Percentiles rank a stretch among this genome's conserved stretches.
phyloP scores from a whole-genome alignment of 2,113 vertebrate species.

The Heterotilapia buettikoferi region DNA sequence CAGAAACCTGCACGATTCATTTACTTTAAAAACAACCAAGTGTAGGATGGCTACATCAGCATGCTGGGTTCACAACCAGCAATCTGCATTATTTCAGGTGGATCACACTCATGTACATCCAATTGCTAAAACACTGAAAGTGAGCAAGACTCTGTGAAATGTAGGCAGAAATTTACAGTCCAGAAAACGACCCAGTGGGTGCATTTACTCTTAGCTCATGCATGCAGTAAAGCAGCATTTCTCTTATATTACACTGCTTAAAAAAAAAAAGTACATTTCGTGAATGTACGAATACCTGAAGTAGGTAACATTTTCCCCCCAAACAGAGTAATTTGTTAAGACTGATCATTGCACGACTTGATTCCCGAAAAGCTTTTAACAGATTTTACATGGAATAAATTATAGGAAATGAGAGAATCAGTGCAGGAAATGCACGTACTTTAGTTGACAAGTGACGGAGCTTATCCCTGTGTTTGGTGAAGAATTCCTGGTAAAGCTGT shows the following conservation, averaged over 20 bases:
- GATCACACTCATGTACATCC: background rate
- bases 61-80: background rate
- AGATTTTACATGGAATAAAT: background rate
- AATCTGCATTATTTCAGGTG: slow-evolving; percentile 10
- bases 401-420: background rate
- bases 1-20: slow-evolving; percentile 34
- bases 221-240: background rate
- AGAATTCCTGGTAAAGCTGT: slow-evolving; percentile 23
- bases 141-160: slow-evolving; percentile 6
- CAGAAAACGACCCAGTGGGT: background rate
- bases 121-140: background rate
- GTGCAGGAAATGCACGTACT: slow-evolving; percentile 2
- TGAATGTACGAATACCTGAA: background rate
- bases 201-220: background rate
- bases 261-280: background rate
- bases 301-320: background rate
- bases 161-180: background rate
- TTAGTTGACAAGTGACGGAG: slow-evolving; percentile 4
- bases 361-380: background rate
- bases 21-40: slow-evolving; percentile 27
- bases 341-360: background rate
- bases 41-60: background rate
- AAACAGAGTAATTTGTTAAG: background rate
- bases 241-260: background rate
- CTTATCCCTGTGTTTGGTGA: background rate